Evolutionary conservation across 2,888 invertebrate genomes (phyloP).

Genomic region (Girardia tigrina): DNA sequence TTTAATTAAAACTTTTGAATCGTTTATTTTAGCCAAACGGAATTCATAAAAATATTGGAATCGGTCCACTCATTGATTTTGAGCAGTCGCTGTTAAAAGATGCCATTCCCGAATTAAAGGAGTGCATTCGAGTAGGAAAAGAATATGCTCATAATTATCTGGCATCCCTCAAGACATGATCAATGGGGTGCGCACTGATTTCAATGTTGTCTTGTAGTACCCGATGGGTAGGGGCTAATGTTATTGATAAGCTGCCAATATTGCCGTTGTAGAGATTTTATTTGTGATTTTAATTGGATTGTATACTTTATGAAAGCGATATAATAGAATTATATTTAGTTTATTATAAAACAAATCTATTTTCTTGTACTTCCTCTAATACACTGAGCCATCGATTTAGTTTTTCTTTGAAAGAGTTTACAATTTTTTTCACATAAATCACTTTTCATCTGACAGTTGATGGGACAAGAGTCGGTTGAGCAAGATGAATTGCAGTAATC

Average conservation of each 20-base stretch:
- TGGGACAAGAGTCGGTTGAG: neutral
- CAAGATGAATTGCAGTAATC: neutral
- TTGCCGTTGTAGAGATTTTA: neutral
- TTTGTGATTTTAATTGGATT: neutral
- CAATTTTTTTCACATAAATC: neutral
- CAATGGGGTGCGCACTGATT: neutral
- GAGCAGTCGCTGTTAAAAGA: neutral
- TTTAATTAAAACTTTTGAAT: too few relatives aligned
- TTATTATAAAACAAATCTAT: neutral
- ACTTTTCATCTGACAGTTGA: neutral
- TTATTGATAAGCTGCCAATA: neutral
- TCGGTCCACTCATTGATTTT: neutral
- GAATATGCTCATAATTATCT: neutral
- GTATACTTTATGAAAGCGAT: neutral
- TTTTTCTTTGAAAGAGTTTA: neutral
- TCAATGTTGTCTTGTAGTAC: neutral
- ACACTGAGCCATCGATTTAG: neutral
- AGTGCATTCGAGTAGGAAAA: neutral
- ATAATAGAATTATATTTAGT: neutral
- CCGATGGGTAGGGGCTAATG: neutral
- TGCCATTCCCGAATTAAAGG: conserved; percentile 1
- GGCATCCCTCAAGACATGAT: neutral
- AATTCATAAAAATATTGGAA: neutral
- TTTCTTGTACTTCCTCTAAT: neutral
- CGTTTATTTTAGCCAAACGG: neutral